Conservation (phyloP, 2,888 invertebrate species). For the Scaptomyza cyrtandrae region DNA sequence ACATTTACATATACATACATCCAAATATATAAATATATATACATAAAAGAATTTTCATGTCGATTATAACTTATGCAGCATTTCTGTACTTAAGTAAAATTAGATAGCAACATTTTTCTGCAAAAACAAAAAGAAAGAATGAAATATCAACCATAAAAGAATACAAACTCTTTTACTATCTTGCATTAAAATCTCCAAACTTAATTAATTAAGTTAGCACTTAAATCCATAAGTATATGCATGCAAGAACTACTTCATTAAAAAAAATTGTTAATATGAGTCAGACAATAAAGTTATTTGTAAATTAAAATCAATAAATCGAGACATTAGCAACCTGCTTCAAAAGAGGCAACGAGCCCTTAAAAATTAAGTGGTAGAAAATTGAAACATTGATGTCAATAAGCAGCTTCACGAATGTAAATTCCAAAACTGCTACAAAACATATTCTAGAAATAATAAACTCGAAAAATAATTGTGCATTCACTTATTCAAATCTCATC, state of each 20-base stretch:
- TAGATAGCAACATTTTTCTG: constrained; percentile 78
- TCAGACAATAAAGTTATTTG: constrained; percentile 39
- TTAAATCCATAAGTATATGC: constrained; percentile 51
- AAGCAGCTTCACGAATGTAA: constrained; percentile 61
- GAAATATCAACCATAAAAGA: constrained; percentile 6
- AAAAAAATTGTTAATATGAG: constrained; percentile 53
- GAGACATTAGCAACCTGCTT: constrained; percentile 31
- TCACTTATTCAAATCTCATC: constrained; percentile 20
- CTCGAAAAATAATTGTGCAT: constrained; percentile 45
- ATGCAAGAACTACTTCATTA: constrained; percentile 67
- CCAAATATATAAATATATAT: constrained; percentile 5
- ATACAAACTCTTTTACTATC: constrained; percentile 43
- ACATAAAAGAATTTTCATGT: constrained; percentile 60
- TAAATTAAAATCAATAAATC: constrained; percentile 38
- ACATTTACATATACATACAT: constrained; percentile 9
- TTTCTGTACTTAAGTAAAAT: constrained; percentile 55
- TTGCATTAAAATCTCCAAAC: constrained; percentile 56
- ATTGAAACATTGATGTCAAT: constrained; percentile 64
- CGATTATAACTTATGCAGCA: constrained; percentile 68
- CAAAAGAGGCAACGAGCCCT: constrained; percentile 28
- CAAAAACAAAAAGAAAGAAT: constrained; percentile 20
- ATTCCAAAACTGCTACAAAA: constrained; percentile 54
- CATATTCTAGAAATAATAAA: constrained; percentile 71
- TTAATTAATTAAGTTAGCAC: constrained; percentile 22
- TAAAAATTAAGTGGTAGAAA: constrained; percentile 55